Evolutionary conservation across 2,888 invertebrate genomes (phyloP).

Genomic region (Cephus nigrinus): DNA sequence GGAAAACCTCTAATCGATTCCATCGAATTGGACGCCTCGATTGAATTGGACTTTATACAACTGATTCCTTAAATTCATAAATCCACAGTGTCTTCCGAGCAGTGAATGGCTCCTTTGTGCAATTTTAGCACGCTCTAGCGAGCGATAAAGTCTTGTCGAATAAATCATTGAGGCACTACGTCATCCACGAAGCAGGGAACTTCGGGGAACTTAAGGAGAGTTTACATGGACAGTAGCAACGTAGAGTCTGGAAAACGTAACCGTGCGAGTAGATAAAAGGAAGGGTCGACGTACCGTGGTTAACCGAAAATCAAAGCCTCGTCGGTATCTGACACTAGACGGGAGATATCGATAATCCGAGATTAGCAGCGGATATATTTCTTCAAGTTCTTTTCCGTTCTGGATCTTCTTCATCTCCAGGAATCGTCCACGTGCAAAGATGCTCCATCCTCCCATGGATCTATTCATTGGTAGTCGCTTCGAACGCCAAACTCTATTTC

Average conservation of each 20-base stretch:
- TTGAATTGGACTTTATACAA: neutral
- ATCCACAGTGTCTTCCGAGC: neutral
- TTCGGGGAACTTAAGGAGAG: neutral
- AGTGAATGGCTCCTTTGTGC: neutral
- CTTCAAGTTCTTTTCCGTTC: neutral
- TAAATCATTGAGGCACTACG: neutral
- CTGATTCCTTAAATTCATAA: neutral
- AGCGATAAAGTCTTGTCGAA: neutral
- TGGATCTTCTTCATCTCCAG: neutral
- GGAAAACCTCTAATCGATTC: neutral
- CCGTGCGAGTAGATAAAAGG: neutral
- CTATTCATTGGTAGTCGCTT: neutral
- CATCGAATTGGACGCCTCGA: neutral
- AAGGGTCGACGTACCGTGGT: neutral
- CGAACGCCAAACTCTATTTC: neutral
- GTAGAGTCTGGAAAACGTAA: neutral
- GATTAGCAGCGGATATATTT: neutral
- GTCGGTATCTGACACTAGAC: neutral
- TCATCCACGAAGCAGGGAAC: neutral
- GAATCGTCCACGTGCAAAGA: neutral
- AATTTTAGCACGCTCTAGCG: neutral
- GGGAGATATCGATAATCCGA: neutral
- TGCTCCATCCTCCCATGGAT: neutral
- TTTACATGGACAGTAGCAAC: neutral
- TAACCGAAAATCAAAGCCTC: neutral